phyloP scores from a whole-genome alignment of 2,797 vertebrate genomes.

The Cynopterus sphinx region DNA sequence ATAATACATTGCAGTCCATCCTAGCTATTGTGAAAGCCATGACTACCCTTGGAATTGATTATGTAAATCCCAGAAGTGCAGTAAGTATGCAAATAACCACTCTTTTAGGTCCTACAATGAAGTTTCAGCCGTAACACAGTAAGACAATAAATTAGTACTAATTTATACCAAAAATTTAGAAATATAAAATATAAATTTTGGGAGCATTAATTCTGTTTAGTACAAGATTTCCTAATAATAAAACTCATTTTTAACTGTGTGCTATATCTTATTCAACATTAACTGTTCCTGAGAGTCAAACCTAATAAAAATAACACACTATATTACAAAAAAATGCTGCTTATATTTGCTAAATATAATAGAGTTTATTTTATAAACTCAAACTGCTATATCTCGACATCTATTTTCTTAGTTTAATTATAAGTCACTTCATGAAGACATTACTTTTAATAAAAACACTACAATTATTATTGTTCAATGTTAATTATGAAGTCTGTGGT shows the following conservation, averaged over 20 bases:
- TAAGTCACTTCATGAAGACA: not conserved
- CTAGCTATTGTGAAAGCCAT: conserved; percentile 86
- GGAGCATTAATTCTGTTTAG: not conserved
- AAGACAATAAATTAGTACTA: not conserved
- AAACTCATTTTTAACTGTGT: not conserved
- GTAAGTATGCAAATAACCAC: conserved; percentile 78
- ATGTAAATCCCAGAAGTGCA: conserved; percentile 79
- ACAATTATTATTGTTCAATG: not conserved
- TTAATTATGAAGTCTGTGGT: not conserved
- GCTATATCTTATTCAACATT: not conserved
- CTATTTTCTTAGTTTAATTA: not conserved
- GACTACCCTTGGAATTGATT: conserved; percentile 82
- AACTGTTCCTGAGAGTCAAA: not conserved
- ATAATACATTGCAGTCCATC: conserved; percentile 85
- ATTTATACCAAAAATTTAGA: not conserved
- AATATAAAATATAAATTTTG: not conserved
- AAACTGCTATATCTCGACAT: not conserved
- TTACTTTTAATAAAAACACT: not conserved
- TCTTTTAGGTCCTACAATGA: too few relatives aligned
- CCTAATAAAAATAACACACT: not conserved
- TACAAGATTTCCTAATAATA: not conserved
- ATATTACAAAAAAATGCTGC: not conserved
- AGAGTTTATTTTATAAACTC: not conserved
- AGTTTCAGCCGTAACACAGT: not conserved
- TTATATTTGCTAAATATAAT: not conserved